A percentile compares a stretch with the other conserved stretches of the same genome.
phyloP scores from a whole-genome alignment of 2,888 invertebrate genomes.

The Agrotis puta region DNA sequence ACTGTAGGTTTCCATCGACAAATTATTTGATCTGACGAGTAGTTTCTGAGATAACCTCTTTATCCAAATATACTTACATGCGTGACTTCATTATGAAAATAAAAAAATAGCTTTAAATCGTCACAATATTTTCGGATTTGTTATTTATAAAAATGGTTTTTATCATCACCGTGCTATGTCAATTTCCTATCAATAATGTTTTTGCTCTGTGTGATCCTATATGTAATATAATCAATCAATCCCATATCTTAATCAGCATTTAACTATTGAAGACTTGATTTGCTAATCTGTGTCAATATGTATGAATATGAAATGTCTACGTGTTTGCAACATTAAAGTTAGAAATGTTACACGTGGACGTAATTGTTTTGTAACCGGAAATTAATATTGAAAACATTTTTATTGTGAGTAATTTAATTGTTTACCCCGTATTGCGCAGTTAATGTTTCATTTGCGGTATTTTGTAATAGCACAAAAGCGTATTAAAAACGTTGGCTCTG shows the following conservation, averaged over 20 bases:
- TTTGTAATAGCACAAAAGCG: conserved; percentile 4
- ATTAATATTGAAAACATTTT: conserved; percentile 20
- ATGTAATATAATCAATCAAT: conserved; percentile 4
- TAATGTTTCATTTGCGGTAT: conserved; percentile 3
- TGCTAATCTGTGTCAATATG: neutral
- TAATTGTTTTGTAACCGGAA: conserved; percentile 9
- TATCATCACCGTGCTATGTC: conserved; percentile 3
- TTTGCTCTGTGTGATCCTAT: neutral
- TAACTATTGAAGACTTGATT: conserved; percentile 12
- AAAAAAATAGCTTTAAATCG: neutral
- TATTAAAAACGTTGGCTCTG: conserved; percentile 2
- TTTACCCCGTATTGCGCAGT: neutral
- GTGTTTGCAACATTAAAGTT: neutral
- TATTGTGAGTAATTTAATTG: conserved; percentile 5
- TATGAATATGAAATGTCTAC: neutral
- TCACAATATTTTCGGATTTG: too few species aligned
- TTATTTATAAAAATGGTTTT: conserved; percentile 1
- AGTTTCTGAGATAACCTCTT: neutral
- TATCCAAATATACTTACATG: neutral
- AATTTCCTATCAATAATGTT: neutral
- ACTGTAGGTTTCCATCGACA: neutral
- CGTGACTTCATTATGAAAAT: too few species aligned
- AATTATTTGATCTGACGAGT: neutral
- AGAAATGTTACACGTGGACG: neutral
- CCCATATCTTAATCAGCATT: conserved; percentile 2